Evolutionary conservation across 1,140 invertebrate genomes (phyloP), one percentile per base, ranked within the genome.

Genomic region (Drosophila hydei): DNA sequence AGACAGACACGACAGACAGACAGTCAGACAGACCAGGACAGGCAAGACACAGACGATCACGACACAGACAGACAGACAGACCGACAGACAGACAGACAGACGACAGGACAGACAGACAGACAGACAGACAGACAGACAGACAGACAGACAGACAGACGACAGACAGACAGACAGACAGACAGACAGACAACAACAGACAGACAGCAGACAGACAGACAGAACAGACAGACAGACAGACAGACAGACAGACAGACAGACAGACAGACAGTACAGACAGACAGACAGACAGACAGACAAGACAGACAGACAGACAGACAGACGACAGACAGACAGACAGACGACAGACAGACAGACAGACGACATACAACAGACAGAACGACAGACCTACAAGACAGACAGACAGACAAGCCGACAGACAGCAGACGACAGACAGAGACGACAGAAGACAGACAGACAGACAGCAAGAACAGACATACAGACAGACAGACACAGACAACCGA

Each of bases 91-190:
- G 21, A 27, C 11, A 1, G n/a, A n/a, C n/a, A n/a, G n/a, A n/a
- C n/a, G n/a, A n/a, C n/a, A n/a, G n/a, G n/a, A 50, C 23, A 50
- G 23, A 50, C 48, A 50, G 48, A 50, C 48, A 50, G 48, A 50
- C 48, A 50, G 48, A 50, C 48, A 50, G 48, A 50, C 48, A 50
- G 48, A 50, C 48, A 50, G 48, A 50, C 48, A 50, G 48, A 50
- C 45, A n/a, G n/a, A n/a, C n/a, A n/a, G n/a, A n/a, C n/a, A n/a
- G n/a, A n/a, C 48, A 55, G n/a, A n/a, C n/a, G 52, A 55, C 52
- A 55, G 52, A 55, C 52, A 55, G 52, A 55, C 52, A 55, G 52
- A 55, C 52, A 55, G 52, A 55, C 52, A 55, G 52, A 55, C 52
- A 55, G 52, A n/a, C n/a, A n/a, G n/a, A n/a, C n/a, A n/a, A n/a